These are phyloP conservation scores for Sebastolobus altivelis DNA, from an alignment of 2,797 vertebrate genomes.

Conservation along the genomic window DNA sequence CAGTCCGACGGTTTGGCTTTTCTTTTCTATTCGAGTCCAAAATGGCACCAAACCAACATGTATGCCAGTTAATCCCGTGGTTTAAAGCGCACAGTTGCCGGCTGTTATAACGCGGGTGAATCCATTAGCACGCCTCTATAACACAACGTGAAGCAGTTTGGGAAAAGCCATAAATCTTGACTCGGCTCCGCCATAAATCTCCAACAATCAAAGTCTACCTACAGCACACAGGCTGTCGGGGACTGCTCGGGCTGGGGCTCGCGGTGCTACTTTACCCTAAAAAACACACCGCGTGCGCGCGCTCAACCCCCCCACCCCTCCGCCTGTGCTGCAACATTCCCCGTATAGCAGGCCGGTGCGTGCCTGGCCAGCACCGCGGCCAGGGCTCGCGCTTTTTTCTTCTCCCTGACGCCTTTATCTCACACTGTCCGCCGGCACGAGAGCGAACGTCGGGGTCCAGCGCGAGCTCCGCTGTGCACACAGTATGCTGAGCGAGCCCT, in stretches of 20 bases:
- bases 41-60: not conserved
- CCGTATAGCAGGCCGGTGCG: constrained; percentile 22
- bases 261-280: constrained; percentile 61
- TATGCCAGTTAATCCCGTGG: not conserved
- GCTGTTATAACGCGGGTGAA: not conserved
- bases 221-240: constrained; percentile 49
- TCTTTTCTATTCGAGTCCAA: not conserved
- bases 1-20: not conserved
- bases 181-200: constrained; percentile 58
- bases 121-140: not conserved
- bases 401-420: not conserved
- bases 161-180: constrained; percentile 56
- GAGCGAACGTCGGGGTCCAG: not conserved
- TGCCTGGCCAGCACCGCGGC: constrained; percentile 24
- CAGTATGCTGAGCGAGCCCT: not conserved
- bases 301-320: constrained; percentile 39
- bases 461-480: constrained; percentile 8
- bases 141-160: constrained; percentile 17
- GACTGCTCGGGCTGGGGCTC: constrained; percentile 58
- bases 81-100: not conserved
- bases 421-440: not conserved
- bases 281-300: constrained; percentile 60
- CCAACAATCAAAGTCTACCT: constrained; percentile 37
- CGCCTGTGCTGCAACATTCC: constrained; percentile 37
- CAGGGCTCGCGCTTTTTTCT: constrained; percentile 16